Base-by-base conservation (phyloP, 2,888 invertebrate species). In the Plagiodera versicolora region DNA sequence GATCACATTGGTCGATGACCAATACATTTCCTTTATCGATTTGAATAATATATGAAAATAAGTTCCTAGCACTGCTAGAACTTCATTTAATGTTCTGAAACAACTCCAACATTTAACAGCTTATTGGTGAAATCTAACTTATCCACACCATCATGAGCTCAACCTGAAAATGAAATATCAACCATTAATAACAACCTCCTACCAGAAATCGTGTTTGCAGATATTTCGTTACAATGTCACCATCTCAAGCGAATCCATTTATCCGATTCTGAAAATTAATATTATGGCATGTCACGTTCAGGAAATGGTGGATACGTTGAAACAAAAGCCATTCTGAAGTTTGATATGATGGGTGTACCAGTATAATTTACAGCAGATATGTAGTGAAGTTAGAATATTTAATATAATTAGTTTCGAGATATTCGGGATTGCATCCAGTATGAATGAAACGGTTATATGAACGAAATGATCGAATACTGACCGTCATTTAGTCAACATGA, bases 261-360 rank as follows among this genome's bases (percentile, higher is more conserved):
- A 49, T 49, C 30, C 30, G 30, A 28, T 30, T 49, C 17, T 28
- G 28, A 30, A 16, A 49, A 49, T 49, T 49, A 28, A 49, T 49
- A 28, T 14, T 17, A 28, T 28, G 16, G 30, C 28, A 6, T 49
- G 49, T 49, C 63, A 60, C 58, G 39, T 52, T 44, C 63, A 63
- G 63, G 28, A 59, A 45, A 49, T 53, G 46, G 56, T 14, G 35
- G 59, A 58, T 63, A 56, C 58, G 57, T 55, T 47, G 57, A 60
- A 63, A 63, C 63, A 60, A 58, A 60, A 47, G 57, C 32, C 9
- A 8, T 32, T 11, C 39, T 11, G 39, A 3, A 39, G n/a, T 39
- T 9, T 32, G 39, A 39, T 39, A 39, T 39, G 14, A 11, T 14
- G 39, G n/a, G 14, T 39, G 39, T 39, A 14, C 32, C 32, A 32